Percentiles rank a stretch among this genome's conserved stretches.
phyloP scores from a whole-genome alignment of 2,113 vertebrate genomes.

The Danio rerio region GRCz12tu NC_133191.1:34043501-34044000 shows the following conservation, averaged over 20 bases:
- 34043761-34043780: not conserved
- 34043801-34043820: not conserved
- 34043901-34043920: conserved; percentile 93
- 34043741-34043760: not conserved
- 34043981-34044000: conserved; percentile 92
- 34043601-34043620: too few relatives aligned
- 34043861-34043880: conserved; percentile 98
- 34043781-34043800: not conserved
- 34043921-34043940: conserved; percentile 97
- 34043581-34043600: too few relatives aligned
- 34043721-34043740: not conserved
- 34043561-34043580: too few relatives aligned
- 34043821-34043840: not conserved
- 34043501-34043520: too few relatives aligned
- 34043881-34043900: conserved; percentile 92
- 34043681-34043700: too few relatives aligned
- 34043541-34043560: too few relatives aligned
- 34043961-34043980: conserved; percentile 94
- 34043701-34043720: not conserved
- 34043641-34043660: too few relatives aligned
- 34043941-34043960: conserved; percentile 90
- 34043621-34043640: too few relatives aligned
- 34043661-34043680: too few relatives aligned
- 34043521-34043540: too few relatives aligned
- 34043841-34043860: conserved; percentile 69